phyloP scores from a whole-genome alignment of 2,797 vertebrate genomes.

The Phrynocephalus forsythii region DNA sequence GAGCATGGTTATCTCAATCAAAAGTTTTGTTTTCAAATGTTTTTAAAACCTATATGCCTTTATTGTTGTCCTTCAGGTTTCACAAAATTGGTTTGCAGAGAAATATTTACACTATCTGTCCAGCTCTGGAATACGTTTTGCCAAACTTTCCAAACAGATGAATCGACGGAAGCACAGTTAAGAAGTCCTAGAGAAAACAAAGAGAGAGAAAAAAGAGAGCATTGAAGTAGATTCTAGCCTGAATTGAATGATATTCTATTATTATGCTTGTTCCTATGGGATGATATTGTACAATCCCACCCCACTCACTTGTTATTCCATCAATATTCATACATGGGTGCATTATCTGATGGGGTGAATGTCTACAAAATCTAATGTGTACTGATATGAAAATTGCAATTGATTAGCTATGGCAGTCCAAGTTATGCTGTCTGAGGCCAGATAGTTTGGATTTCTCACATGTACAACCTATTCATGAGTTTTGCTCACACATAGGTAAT shows the following conservation, averaged over 20 bases:
- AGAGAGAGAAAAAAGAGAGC: constrained; percentile 45
- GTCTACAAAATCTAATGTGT: not conserved
- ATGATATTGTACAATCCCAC: not conserved
- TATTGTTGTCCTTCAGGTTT: constrained; percentile 44
- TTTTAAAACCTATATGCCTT: constrained; percentile 8
- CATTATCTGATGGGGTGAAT: not conserved
- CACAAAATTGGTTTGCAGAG: constrained; percentile 6
- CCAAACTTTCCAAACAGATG: constrained; percentile 82
- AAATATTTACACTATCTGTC: constrained; percentile 76
- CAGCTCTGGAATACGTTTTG: constrained; percentile 80
- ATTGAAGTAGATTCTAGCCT: not conserved
- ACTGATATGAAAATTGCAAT: not conserved
- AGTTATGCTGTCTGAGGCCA: not conserved
- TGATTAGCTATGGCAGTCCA: not conserved
- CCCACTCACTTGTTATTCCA: not conserved
- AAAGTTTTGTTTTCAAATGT: constrained; percentile 10
- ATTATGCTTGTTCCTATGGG: not conserved
- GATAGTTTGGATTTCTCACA: not conserved
- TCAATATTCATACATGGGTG: not conserved
- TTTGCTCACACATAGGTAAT: not conserved
- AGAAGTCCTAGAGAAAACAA: constrained; percentile 80
- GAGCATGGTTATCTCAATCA: not conserved
- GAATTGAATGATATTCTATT: not conserved
- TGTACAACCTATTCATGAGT: not conserved
- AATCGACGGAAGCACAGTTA: constrained; percentile 78